Evolutionary conservation across 2,113 vertebrate genomes (phyloP).

Genomic region (Australoheros scitulus): DNA sequence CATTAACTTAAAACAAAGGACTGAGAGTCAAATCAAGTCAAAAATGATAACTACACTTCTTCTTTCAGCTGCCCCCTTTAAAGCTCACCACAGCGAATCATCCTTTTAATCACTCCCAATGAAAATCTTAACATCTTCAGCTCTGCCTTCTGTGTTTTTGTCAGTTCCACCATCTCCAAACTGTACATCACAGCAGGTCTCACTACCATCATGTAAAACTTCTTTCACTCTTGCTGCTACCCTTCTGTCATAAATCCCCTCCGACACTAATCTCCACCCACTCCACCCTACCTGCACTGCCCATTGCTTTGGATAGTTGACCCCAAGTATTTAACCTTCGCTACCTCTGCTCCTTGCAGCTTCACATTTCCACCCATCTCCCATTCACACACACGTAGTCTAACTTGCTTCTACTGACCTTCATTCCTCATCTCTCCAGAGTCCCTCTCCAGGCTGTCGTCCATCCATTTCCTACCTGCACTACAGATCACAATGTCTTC

Average conservation of each 20-base stretch:
- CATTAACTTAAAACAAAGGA: not conserved
- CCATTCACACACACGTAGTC: not conserved
- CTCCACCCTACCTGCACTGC: not conserved
- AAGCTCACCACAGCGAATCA: not conserved
- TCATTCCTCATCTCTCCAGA: not conserved
- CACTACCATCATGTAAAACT: not conserved
- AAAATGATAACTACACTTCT: not conserved
- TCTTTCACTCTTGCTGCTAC: not conserved
- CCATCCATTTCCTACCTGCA: not conserved
- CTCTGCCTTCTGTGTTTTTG: not conserved
- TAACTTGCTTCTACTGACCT: not conserved
- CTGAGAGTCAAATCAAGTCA: not conserved
- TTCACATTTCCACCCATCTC: not conserved
- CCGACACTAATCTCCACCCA: not conserved
- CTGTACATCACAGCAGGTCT: not conserved
- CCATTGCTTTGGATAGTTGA: not conserved
- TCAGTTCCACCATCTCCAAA: not conserved
- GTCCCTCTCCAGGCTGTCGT: not conserved
- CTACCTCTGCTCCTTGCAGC: no score
- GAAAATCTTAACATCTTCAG: not conserved
- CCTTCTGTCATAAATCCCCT: not conserved
- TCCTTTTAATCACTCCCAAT: not conserved
- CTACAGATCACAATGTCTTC: not conserved
- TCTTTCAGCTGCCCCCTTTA: not conserved
- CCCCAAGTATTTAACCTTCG: not conserved